Evolutionary conservation across 2,888 invertebrate genomes (phyloP), one percentile per base, ranked within the genome.

Genomic region (Noctua fimbriata): DNA sequence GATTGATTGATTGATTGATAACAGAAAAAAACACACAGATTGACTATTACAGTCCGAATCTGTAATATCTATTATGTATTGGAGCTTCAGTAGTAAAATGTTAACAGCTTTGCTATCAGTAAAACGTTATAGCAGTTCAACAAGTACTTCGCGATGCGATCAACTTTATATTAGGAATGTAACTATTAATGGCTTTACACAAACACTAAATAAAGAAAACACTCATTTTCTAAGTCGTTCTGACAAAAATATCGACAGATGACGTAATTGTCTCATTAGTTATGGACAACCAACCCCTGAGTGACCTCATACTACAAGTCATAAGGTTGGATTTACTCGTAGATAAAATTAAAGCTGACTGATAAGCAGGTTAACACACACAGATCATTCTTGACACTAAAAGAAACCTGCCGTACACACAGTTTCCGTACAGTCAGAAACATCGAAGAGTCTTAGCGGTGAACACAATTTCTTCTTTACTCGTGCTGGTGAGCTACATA

Each of bases 91-190:
- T n/a, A 55, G 12, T n/a, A 60, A 41, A 63, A 55, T 36, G 18
- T 69, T 76, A 16, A 63, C 28, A 47, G 55, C 55, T 63, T 18
- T 36, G 32, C 28, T 63, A 9, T 32, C 36, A 47, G 16, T 69
- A 70, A 63, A 32, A 44, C 28, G 28, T 71, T 18, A 44, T 41
- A 24, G 58, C n/a, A 16, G 58, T 32, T 55, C 44, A 82, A 71
- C 77, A 82, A 60, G 47, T 77, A 28, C 24, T 14, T 12, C 36
- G 36, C 55, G 24, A 52, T 18, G 7, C 12, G 4, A 73, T 49
- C 47, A 49, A 14, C 32, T 10, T 32, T 36, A 32, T 58, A 60
- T 60, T 28, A 32, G 18, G 28, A 28, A n/a, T 16, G 18, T 5
- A 52, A 55, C 18, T n/a, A 28, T 32, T 70, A n/a, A n/a, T 49